These are phyloP conservation scores for Magallana nippona DNA, from an alignment of 2,888 invertebrate species.

Conservation along the genomic window DNA sequence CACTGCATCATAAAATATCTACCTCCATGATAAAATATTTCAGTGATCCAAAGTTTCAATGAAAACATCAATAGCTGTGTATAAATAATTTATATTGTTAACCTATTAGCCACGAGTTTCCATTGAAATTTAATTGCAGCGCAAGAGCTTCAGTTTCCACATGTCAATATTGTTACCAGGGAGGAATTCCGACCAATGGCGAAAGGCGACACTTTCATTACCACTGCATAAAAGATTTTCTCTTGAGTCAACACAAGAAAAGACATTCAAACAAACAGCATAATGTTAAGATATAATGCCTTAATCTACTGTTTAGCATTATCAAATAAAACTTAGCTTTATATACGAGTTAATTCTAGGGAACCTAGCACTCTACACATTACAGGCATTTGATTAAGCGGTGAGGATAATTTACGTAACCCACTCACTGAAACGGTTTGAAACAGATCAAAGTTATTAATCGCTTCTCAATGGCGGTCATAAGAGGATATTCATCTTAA, in stretches of 20 bases:
- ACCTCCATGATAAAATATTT: conserved; percentile 3
- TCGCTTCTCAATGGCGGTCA: not conserved
- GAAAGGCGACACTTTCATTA: conserved; percentile 23
- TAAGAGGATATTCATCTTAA: conserved; percentile 19
- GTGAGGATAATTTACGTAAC: conserved; percentile 19
- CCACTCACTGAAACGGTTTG: not conserved
- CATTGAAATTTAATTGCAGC: conserved; percentile 15
- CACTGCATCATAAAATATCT: conserved; percentile 33
- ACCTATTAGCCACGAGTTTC: conserved; percentile 17
- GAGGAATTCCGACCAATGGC: conserved; percentile 31
- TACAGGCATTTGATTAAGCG: conserved; percentile 5
- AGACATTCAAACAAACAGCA: conserved; percentile 19
- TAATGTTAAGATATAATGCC: conserved; percentile 25
- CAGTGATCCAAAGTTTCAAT: not conserved
- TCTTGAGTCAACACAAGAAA: conserved; percentile 2
- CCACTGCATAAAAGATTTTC: conserved; percentile 20
- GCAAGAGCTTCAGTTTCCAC: conserved; percentile 13
- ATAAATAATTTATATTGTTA: conserved; percentile 4
- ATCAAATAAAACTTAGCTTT: conserved; percentile 29
- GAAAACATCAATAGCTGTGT: conserved; percentile 17
- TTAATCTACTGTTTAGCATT: conserved; percentile 25
- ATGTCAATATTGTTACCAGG: conserved; percentile 41
- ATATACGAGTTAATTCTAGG: conserved; percentile 22
- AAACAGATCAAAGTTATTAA: not conserved
- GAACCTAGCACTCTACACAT: not conserved